Conservation (phyloP, 2,888 invertebrate genomes). For the Pimpla rufipes region DNA sequence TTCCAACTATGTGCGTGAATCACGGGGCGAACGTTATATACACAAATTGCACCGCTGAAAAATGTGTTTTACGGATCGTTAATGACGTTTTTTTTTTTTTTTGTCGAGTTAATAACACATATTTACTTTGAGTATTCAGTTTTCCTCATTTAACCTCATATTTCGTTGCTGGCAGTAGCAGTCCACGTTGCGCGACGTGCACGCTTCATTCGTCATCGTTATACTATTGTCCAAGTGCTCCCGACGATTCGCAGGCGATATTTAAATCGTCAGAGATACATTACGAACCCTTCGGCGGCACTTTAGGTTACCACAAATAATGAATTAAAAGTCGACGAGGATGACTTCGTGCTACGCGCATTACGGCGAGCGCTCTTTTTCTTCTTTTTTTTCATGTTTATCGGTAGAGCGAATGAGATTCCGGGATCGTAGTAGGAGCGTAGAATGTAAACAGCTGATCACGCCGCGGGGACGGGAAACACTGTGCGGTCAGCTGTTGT, state of each 20-base stretch:
- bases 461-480: background rate
- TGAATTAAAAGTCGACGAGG: slow-evolving; percentile 35
- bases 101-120: background rate
- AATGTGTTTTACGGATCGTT: background rate
- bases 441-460: slow-evolving; percentile 54
- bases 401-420: slow-evolving; percentile 15
- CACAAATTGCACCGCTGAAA: background rate
- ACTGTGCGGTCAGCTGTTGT: slow-evolving; percentile 16
- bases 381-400: slow-evolving; percentile 40
- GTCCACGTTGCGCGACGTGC: slow-evolving; percentile 28
- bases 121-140: slow-evolving; percentile 59
- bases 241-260: background rate
- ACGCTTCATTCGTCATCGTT: slow-evolving; percentile 28
- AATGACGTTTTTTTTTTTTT: background rate
- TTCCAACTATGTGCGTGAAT: background rate
- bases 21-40: background rate
- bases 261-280: slow-evolving; percentile 8
- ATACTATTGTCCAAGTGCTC: background rate
- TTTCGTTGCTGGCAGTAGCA: slow-evolving; percentile 37
- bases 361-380: slow-evolving; percentile 47
- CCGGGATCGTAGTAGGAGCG: slow-evolving; percentile 13
- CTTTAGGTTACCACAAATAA: slow-evolving; percentile 7
- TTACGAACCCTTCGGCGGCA: background rate
- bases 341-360: slow-evolving; percentile 36
- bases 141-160: slow-evolving; percentile 64